Percentiles rank a stretch among this genome's conserved stretches.
Evolutionary conservation across 2,113 vertebrate genomes (phyloP).

Genomic region (Eonycteris spelaea): DNA sequence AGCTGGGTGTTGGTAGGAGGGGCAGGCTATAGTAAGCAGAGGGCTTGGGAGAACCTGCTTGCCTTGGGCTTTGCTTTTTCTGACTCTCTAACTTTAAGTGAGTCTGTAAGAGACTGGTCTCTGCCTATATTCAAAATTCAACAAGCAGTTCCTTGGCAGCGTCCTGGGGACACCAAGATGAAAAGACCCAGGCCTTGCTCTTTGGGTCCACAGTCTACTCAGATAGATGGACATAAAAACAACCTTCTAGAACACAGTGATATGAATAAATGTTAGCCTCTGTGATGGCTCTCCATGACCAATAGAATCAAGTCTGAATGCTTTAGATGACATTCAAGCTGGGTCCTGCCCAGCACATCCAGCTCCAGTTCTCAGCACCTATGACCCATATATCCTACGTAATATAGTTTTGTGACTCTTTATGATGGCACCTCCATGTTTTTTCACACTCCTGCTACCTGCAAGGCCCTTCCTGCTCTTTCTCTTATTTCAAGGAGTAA

Average conservation of each 20-base stretch:
- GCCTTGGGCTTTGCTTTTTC: background rate
- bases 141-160: background rate
- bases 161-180: background rate
- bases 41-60: background rate
- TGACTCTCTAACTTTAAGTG: background rate
- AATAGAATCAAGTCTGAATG: background rate
- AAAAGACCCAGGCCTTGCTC: background rate
- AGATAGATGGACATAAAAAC: background rate
- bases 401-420: background rate
- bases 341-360: background rate
- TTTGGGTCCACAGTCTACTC: background rate
- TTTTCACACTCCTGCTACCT: background rate
- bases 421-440: background rate
- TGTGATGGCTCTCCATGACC: background rate
- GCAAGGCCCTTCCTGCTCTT: background rate
- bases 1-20: background rate
- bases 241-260: background rate
- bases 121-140: background rate
- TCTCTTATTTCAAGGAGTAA: conserved; percentile 8
- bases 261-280: background rate
- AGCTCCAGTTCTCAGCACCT: background rate
- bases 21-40: background rate
- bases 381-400: background rate
- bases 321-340: background rate
- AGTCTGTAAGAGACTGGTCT: background rate